phyloP scores from a whole-genome alignment of 2,797 vertebrate species.

The Coccyzus lansbergi region DNA sequence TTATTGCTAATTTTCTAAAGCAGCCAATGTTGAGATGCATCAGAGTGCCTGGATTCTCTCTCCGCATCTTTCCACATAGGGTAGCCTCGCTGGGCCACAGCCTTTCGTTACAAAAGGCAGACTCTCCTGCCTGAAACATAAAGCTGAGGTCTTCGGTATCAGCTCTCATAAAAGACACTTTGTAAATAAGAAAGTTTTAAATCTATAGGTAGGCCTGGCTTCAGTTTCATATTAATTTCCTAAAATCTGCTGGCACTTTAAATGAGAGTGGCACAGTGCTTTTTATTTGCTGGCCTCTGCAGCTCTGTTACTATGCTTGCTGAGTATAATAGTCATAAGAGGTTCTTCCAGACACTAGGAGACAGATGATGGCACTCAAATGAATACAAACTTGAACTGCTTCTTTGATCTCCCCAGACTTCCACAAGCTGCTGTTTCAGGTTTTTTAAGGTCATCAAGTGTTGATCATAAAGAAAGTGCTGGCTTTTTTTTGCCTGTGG shows the following conservation, averaged over 20 bases:
- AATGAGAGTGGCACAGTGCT: background rate
- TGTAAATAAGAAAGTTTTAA: background rate
- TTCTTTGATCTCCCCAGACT: constrained; percentile 31
- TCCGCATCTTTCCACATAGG: background rate
- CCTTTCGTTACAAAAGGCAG: background rate
- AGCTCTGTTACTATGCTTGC: background rate
- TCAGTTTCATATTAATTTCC: background rate
- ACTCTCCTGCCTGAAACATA: background rate
- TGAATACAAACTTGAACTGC: constrained; percentile 13
- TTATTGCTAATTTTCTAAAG: background rate
- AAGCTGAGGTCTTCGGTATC: background rate
- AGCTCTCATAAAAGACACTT: background rate
- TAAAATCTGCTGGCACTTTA: background rate
- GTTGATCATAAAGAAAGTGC: background rate
- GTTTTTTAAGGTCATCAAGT: constrained; percentile 7
- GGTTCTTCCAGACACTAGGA: background rate
- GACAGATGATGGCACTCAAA: background rate
- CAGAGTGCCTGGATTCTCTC: background rate
- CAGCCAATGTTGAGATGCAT: background rate
- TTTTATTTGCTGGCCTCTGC: background rate
- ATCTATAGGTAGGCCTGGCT: background rate
- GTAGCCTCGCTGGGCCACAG: background rate
- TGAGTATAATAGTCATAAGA: background rate
- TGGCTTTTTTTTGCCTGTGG: background rate
- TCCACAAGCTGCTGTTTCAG: background rate